Percentiles rank a stretch among this genome's conserved stretches.
These are phyloP conservation scores for Genyomyrus donnyi DNA, from an alignment of 2,113 vertebrate genomes.

Conservation along the genomic window DNA sequence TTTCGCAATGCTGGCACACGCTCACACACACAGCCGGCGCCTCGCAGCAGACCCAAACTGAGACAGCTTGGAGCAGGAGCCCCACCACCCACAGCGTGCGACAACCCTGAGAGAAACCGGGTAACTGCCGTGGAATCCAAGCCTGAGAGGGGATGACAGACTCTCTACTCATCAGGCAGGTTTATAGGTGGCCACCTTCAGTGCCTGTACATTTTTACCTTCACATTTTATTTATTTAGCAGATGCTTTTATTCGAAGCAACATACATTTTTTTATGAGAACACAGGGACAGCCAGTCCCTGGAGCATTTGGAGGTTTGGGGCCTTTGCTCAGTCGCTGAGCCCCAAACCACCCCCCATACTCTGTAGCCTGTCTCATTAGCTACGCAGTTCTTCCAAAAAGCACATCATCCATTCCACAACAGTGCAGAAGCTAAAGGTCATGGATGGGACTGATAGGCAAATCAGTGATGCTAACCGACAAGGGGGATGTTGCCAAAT, in stretches of 20 bases:
- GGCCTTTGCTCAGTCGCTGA: not conserved
- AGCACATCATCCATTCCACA: not conserved
- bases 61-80: not conserved
- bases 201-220: not conserved
- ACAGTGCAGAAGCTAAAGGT: not conserved
- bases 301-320: not conserved
- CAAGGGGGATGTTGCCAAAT: not conserved
- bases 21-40: conserved; percentile 6
- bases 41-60: not conserved
- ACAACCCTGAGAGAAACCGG: not conserved
- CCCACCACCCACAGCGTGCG: not conserved
- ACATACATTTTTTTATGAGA: not conserved
- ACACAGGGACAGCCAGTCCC: not conserved
- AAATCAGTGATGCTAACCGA: not conserved
- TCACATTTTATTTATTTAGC: not conserved
- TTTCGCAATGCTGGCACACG: not conserved
- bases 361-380: not conserved
- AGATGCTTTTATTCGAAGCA: not conserved
- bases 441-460: not conserved
- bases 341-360: not conserved
- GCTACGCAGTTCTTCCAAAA: not conserved
- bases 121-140: not conserved
- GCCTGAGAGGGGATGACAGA: not conserved
- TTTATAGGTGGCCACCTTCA: not conserved
- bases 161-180: not conserved